A percentile compares a stretch with the other conserved stretches of the same genome.
Conservation (phyloP, 2,888 invertebrate species). For the Biston betularia region DNA sequence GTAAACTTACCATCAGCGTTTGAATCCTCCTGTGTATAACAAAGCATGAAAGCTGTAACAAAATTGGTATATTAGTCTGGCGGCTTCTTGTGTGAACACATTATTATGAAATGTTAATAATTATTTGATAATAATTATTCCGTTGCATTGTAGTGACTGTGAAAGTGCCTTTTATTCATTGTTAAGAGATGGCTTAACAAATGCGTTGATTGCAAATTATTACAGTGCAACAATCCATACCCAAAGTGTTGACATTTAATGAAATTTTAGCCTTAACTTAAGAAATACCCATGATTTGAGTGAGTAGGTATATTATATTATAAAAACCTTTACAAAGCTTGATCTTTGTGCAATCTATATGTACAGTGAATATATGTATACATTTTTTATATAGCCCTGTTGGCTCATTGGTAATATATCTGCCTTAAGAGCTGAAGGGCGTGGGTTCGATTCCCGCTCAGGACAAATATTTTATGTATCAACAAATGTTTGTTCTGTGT, state of each 20-base stretch:
- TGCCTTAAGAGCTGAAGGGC: no score
- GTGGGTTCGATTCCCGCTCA: no score
- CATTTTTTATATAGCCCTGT: no score
- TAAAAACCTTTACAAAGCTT: constrained; percentile 9
- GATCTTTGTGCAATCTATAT: constrained; percentile 15
- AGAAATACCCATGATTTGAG: neutral
- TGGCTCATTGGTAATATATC: no score
- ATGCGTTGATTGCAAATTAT: constrained; percentile 23
- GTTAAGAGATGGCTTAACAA: neutral
- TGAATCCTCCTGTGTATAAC: constrained; percentile 96
- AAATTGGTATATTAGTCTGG: constrained; percentile 64
- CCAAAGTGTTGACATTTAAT: constrained; percentile 15
- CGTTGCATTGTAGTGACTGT: no score
- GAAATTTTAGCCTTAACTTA: neutral
- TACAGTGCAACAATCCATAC: constrained; percentile 27
- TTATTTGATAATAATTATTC: neutral
- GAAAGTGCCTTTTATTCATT: no score
- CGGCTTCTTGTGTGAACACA: constrained; percentile 46
- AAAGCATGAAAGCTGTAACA: constrained; percentile 97
- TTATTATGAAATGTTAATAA: constrained; percentile 8
- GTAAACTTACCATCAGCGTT: constrained; percentile 93
- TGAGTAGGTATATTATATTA: neutral
- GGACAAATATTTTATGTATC: no score
- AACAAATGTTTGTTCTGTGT: no score
- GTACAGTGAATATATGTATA: constrained; percentile 4